These are phyloP conservation scores for Cavia aperea DNA, from an alignment of 2,113 vertebrate species.

Conservation along the genomic window DNA sequence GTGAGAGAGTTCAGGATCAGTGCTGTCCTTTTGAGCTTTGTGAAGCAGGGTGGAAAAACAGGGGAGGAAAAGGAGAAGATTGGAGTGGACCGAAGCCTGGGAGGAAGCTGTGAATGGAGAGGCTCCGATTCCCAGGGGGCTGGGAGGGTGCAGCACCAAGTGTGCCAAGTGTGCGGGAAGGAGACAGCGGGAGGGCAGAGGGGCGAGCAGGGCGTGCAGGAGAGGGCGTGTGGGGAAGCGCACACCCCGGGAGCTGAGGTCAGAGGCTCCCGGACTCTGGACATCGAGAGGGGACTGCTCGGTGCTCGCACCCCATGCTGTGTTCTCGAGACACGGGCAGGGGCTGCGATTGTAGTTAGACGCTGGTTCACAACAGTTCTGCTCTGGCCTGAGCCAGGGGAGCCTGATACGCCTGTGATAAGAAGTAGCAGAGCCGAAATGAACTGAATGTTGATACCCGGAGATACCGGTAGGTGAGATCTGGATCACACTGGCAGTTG, in stretches of 20 bases:
- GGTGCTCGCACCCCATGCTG: neutral
- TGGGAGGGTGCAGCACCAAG: neutral
- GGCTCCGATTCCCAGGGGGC: neutral
- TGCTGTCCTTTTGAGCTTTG: neutral
- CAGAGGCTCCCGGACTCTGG: neutral
- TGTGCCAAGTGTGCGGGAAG: fast-evolving
- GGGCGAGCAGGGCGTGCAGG: too few relatives aligned
- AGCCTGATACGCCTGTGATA: neutral
- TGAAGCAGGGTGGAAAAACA: neutral
- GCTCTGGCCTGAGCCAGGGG: neutral
- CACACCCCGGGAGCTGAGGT: neutral
- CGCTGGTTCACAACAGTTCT: constrained; percentile 4
- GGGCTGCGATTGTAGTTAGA: neutral
- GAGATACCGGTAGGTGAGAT: neutral
- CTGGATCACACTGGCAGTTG: neutral
- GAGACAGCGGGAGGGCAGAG: neutral
- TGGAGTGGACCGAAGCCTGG: neutral
- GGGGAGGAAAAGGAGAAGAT: neutral
- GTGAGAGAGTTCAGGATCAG: neutral
- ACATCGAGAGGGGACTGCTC: neutral
- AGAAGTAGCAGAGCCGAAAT: neutral
- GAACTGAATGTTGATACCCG: constrained; percentile 11
- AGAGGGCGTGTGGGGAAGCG: fast-evolving
- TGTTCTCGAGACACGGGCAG: constrained; percentile 23
- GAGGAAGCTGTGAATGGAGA: neutral